A percentile compares a stretch with the other conserved stretches of the same genome.
phyloP scores from a whole-genome alignment of 2,113 vertebrate species.

The Leptobrachium ailaonicum region DNA sequence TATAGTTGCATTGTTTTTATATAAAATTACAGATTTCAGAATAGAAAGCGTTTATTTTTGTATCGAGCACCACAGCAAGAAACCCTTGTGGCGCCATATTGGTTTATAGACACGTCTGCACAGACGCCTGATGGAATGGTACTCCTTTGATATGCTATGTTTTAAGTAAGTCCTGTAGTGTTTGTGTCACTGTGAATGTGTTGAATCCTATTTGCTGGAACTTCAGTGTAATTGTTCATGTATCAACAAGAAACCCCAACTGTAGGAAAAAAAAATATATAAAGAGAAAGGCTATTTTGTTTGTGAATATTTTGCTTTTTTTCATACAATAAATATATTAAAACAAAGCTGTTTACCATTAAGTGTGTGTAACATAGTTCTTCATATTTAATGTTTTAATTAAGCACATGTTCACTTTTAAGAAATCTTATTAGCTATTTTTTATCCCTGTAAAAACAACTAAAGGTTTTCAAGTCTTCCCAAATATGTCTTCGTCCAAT shows the following conservation, averaged over 20 bases:
- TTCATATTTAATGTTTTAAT: no score
- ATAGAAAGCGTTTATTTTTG: background rate
- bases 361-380: no score
- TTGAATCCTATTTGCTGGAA: constrained; percentile 48
- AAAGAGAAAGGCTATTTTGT: constrained; percentile 58
- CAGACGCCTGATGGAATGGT: constrained; percentile 67
- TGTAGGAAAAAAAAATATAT: background rate
- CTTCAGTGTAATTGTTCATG: constrained; percentile 44
- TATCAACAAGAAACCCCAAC: constrained; percentile 26
- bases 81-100: background rate
- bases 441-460: no score
- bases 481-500: no score
- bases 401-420: no score
- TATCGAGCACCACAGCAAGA: constrained; percentile 33
- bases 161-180: constrained; percentile 57
- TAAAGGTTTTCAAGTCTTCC: no score
- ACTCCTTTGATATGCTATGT: constrained; percentile 62
- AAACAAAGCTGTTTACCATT: constrained; percentile 78
- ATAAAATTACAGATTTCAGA: no score
- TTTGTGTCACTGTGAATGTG: constrained; percentile 65
- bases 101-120: constrained; percentile 66
- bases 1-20: no score
- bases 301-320: constrained; percentile 70
- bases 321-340: constrained; percentile 70
- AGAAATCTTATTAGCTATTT: no score